These are phyloP conservation scores for Colius striatus DNA, from an alignment of 2,113 vertebrate genomes.

Conservation along the genomic window DNA sequence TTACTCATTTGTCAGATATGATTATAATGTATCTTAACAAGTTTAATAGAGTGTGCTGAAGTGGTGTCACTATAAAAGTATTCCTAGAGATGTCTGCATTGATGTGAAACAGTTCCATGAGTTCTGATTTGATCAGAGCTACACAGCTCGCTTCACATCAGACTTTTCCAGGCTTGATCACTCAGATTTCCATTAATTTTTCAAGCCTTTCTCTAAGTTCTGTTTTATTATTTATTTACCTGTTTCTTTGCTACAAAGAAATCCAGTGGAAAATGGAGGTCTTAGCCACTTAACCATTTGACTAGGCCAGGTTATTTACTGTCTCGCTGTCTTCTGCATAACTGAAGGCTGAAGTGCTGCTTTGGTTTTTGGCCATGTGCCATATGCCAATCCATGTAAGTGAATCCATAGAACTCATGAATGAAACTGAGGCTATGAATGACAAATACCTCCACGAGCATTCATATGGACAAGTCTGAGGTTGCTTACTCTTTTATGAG, in stretches of 20 bases:
- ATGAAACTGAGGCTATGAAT: not conserved
- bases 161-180: slow-evolving; percentile 44
- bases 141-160: not conserved
- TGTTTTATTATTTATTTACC: slow-evolving; percentile 70
- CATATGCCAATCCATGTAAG: not conserved
- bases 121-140: slow-evolving; percentile 44
- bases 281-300: slow-evolving; percentile 13
- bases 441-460: not conserved
- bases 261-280: not conserved
- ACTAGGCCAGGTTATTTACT: not conserved
- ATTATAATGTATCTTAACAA: slow-evolving; percentile 47
- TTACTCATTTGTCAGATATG: slow-evolving; percentile 47
- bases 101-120: slow-evolving; percentile 33
- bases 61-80: slow-evolving; percentile 13
- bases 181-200: slow-evolving; percentile 64
- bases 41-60: slow-evolving; percentile 39
- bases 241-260: slow-evolving; percentile 37
- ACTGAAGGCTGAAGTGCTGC: not conserved
- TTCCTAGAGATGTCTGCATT: slow-evolving; percentile 17
- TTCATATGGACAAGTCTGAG: not conserved
- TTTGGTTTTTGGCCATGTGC: not conserved
- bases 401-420: not conserved
- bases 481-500: not conserved
- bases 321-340: not conserved
- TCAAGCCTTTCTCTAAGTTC: slow-evolving; percentile 65